phyloP scores from a whole-genome alignment of 2,888 invertebrate species.

The Latrodectus hesperus region DNA sequence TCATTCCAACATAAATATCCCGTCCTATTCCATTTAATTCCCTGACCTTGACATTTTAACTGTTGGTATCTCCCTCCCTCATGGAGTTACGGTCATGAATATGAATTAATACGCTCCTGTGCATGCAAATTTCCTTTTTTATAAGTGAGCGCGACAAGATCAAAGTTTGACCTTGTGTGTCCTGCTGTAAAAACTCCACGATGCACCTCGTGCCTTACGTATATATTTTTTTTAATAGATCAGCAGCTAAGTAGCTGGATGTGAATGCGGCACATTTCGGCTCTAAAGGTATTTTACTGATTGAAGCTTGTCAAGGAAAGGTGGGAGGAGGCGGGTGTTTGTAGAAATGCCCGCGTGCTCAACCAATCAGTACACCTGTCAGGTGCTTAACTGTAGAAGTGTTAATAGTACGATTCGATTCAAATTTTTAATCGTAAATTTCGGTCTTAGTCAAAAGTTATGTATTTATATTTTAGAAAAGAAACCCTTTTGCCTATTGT shows the following conservation, averaged over 20 bases:
- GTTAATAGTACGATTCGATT: not conserved
- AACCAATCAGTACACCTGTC: not conserved
- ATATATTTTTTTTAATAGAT: too few relatives aligned
- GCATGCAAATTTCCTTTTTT: not conserved
- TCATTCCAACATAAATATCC: too few relatives aligned
- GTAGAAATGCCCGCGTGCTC: not conserved
- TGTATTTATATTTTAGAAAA: too few relatives aligned
- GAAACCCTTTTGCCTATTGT: not conserved
- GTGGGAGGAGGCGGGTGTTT: not conserved
- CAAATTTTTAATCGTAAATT: too few relatives aligned
- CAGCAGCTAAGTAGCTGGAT: too few relatives aligned
- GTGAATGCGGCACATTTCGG: not conserved
- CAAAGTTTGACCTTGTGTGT: not conserved
- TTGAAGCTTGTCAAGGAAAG: not conserved
- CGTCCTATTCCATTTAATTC: not conserved
- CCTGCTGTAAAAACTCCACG: not conserved
- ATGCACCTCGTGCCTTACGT: not conserved
- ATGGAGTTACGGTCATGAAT: not conserved
- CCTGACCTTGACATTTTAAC: constrained; percentile 5
- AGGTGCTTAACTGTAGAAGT: not conserved
- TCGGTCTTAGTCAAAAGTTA: too few relatives aligned
- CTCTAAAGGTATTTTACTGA: not conserved
- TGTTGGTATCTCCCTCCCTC: not conserved
- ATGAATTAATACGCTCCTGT: not conserved
- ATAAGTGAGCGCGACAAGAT: not conserved